Evolutionary conservation across 2,113 vertebrate species (phyloP).

Genomic region (Mola mola): DNA sequence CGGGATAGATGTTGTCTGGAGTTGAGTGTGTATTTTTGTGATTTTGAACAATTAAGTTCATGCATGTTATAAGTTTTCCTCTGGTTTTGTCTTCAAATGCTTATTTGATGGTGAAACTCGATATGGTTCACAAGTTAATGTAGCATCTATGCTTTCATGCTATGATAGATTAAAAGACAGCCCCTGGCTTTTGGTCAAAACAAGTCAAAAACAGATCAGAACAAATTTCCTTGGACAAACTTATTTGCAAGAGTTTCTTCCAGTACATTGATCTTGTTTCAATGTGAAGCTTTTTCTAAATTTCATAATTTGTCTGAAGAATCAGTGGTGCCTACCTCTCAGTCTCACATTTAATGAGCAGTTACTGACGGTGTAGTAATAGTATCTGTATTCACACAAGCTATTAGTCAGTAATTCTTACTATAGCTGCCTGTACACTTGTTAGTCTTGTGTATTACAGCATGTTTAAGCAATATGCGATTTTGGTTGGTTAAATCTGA

Average conservation of each 20-base stretch:
- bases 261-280: neutral
- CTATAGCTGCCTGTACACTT: slow-evolving; percentile 16
- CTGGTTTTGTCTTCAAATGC: neutral
- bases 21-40: slow-evolving; percentile 42
- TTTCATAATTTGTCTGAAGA: neutral
- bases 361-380: slow-evolving; percentile 8
- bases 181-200: too few relatives aligned
- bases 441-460: slow-evolving; percentile 21
- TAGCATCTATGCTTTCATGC: neutral
- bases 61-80: slow-evolving; percentile 23
- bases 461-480: slow-evolving; percentile 1
- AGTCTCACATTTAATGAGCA: neutral
- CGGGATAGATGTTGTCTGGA: slow-evolving; percentile 44
- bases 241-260: slow-evolving; percentile 3
- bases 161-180: neutral
- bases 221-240: too few relatives aligned
- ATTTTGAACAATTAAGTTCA: slow-evolving; percentile 6
- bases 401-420: slow-evolving; percentile 22
- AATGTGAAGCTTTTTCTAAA: neutral
- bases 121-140: neutral
- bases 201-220: too few relatives aligned
- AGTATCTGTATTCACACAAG: slow-evolving; percentile 22
- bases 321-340: neutral
- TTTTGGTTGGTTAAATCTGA: slow-evolving; percentile 25
- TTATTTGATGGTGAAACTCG: neutral